These are phyloP conservation scores for Tiliacea citrago DNA, from an alignment of 2,888 invertebrate genomes.

Conservation along the genomic window DNA sequence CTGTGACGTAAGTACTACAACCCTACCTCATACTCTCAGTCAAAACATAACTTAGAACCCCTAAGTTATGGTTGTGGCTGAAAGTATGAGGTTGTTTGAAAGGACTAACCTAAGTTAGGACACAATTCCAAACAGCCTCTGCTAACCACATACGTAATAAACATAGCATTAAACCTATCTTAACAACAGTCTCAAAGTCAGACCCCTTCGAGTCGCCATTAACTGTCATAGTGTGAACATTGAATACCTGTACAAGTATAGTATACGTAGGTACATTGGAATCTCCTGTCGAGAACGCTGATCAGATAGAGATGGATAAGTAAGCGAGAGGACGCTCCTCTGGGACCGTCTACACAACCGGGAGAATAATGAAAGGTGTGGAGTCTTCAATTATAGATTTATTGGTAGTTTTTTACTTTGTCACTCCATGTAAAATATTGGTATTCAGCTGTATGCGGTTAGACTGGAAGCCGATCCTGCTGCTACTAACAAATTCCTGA, in stretches of 20 bases:
- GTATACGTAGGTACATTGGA: conserved; percentile 65
- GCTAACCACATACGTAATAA: conserved; percentile 5
- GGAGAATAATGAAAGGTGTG: conserved; percentile 53
- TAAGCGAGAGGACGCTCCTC: conserved; percentile 85
- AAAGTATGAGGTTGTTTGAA: too few relatives aligned
- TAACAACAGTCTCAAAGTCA: conserved; percentile 35
- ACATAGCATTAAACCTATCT: conserved; percentile 28
- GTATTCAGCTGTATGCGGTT: too few relatives aligned
- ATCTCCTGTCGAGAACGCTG: conserved; percentile 75
- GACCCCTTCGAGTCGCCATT: conserved; percentile 48
- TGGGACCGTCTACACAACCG: conserved; percentile 73
- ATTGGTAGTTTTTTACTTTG: neutral
- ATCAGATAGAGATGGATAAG: conserved; percentile 84
- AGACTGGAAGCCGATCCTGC: too few relatives aligned
- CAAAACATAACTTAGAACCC: neutral
- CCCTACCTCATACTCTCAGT: too few relatives aligned
- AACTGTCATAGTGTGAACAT: conserved; percentile 54
- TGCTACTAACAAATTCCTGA: too few relatives aligned
- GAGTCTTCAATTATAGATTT: conserved; percentile 52
- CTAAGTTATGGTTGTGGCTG: neutral
- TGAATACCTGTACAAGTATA: conserved; percentile 51
- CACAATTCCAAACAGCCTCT: neutral
- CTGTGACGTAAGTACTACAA: neutral
- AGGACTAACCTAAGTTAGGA: neutral
- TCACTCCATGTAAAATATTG: too few relatives aligned